Conservation (phyloP, 2,113 vertebrate species). For the Saguinus imperator region DNA sequence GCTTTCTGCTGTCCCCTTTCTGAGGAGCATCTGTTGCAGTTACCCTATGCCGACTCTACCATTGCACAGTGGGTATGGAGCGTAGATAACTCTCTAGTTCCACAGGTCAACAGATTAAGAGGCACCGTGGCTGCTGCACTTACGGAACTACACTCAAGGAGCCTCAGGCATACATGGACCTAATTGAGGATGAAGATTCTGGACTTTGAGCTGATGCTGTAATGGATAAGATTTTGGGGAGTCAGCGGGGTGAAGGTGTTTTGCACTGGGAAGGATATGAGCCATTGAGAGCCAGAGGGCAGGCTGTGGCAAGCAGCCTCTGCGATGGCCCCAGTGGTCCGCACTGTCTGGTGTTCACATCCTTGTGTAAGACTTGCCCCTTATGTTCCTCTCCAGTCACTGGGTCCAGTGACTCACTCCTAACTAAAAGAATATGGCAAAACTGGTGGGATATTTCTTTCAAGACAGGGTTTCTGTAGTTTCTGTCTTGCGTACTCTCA, state of each 20-base stretch:
- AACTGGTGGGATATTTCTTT: background rate
- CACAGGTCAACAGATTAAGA: background rate
- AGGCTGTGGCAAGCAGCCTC: background rate
- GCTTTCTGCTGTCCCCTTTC: background rate
- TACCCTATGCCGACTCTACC: no score
- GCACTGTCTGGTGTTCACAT: no score
- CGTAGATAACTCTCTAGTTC: fast-evolving
- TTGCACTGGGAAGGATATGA: no score
- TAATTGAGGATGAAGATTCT: background rate
- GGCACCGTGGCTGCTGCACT: no score
- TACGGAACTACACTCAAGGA: background rate
- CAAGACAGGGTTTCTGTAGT: no score
- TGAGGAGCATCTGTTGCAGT: background rate
- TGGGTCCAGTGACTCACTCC: background rate
- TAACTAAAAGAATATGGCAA: fast-evolving
- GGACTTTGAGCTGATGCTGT: background rate
- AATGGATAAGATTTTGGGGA: background rate
- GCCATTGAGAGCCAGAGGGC: background rate
- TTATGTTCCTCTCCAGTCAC: background rate
- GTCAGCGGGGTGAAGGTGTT: fast-evolving
- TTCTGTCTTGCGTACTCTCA: background rate
- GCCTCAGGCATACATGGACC: background rate
- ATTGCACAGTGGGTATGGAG: fast-evolving
- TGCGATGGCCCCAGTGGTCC: fast-evolving
- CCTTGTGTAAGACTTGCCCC: no score